These are phyloP conservation scores for Dione juno DNA, from an alignment of 2,888 invertebrate genomes.

Conservation along the genomic window DNA sequence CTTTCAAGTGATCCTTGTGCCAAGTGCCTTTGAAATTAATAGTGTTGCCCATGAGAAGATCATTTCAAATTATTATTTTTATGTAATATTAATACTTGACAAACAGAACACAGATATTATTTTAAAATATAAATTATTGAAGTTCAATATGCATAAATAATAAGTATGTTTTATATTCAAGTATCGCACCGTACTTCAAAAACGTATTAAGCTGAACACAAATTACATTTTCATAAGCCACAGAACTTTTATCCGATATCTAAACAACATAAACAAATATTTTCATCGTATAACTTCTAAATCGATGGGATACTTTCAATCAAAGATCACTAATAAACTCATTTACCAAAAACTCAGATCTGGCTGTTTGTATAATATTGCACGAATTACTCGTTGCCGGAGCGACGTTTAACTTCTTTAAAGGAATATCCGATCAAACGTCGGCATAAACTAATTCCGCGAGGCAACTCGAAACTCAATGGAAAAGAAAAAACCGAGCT, in stretches of 20 bases:
- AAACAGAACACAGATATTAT: neutral
- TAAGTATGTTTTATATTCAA: neutral
- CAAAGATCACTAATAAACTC: slow-evolving; percentile 57
- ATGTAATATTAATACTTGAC: neutral
- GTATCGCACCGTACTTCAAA: neutral
- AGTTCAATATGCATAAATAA: neutral
- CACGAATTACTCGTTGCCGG: slow-evolving; percentile 63
- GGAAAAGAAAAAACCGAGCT: slow-evolving; percentile 67
- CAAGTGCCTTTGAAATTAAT: neutral
- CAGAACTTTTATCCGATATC: slow-evolving; percentile 35
- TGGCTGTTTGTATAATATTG: slow-evolving; percentile 62
- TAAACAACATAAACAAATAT: slow-evolving; percentile 41
- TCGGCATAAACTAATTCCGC: slow-evolving; percentile 79
- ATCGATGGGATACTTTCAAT: slow-evolving; percentile 46
- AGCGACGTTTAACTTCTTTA: slow-evolving; percentile 72
- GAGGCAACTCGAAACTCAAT: slow-evolving; percentile 76
- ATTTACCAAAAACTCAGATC: slow-evolving; percentile 56
- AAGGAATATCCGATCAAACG: slow-evolving; percentile 81
- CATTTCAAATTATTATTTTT: neutral
- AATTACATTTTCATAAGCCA: slow-evolving; percentile 23
- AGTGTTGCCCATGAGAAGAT: neutral
- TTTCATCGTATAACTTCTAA: slow-evolving; percentile 39
- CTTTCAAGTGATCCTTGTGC: neutral
- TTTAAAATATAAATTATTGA: neutral
- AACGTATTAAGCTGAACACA: neutral